Base-by-base conservation (phyloP, 1,140 invertebrate species). In the Oreohelix idahoensis region DNA sequence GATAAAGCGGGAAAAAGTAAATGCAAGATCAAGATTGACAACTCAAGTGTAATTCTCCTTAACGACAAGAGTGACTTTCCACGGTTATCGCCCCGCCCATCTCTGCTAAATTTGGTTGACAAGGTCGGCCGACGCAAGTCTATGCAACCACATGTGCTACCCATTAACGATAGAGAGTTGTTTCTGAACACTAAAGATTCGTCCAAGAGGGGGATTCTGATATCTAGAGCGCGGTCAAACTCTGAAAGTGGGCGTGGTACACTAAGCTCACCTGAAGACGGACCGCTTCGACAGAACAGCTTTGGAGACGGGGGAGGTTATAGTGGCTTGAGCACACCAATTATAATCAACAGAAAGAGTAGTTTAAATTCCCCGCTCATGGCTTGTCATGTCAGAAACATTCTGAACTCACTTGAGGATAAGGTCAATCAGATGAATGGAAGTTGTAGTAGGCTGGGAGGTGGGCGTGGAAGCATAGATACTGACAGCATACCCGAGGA, bases 1-100 rank as follows among this genome's bases (percentile, higher is more conserved):
- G 86, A 84, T 81, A 85, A 84, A 78, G 82, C 84, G 26, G 86
- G 84, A 39, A 86, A 85, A 49, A 85, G 86, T 71, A 86, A 86
- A 69, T 85, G 81, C 81, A 86, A 86, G 66, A 81, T 86, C 42
- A 84, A 84, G 70, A 85, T 86, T 74, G 86, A 86, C 82, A 83
- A 86, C 82, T 69, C 86, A 26, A 84, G 83, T 58, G 84, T 86
- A 51, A 86, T 86, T 53, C 69, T 86, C 4, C 79, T 86, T 36
- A 81, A 84, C 49, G 86, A 86, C 84, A 84, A 84, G 69, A 83
- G 63, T 53, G 86, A 86, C 58, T 81, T 86, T 26, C 86, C 84
- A 10, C 71, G 83, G 23, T 75, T 86, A 66, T 86, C 85, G 26
- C 85, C 85, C 23, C 77, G 86, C n/a, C 84, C 86, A 1, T 84